These are phyloP conservation scores for Macrosteles quadrilineatus DNA, from an alignment of 1,140 invertebrate genomes.

Conservation along the genomic window DNA sequence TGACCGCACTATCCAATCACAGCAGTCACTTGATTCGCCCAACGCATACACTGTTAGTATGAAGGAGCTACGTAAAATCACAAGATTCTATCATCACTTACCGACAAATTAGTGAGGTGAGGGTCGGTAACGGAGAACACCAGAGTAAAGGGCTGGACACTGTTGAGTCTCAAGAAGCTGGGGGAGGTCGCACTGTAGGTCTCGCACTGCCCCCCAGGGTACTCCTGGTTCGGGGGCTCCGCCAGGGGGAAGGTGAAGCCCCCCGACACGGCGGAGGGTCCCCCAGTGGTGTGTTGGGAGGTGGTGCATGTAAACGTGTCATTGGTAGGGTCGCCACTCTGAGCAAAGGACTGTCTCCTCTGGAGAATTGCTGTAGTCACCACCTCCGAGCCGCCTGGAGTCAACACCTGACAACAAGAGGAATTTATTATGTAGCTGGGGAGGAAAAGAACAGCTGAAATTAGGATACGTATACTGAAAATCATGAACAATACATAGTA, in stretches of 20 bases:
- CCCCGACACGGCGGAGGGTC: neutral
- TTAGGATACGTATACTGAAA: neutral
- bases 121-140: slow-evolving; percentile 26
- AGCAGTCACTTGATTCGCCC: too few relatives aligned
- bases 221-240: neutral
- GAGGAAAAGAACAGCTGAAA: neutral
- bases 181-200: slow-evolving; percentile 23
- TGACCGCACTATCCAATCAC: too few relatives aligned
- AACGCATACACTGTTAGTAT: too few relatives aligned
- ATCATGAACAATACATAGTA: neutral
- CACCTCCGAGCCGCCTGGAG: slow-evolving; percentile 18
- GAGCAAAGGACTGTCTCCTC: slow-evolving; percentile 27
- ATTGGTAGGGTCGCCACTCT: slow-evolving; percentile 3
- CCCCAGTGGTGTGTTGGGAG: neutral
- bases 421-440: neutral
- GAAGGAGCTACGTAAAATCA: too few relatives aligned
- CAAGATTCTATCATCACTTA: too few relatives aligned
- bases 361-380: slow-evolving; percentile 26
- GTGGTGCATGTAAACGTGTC: slow-evolving; percentile 22
- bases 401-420: slow-evolving; percentile 19
- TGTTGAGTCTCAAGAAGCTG: slow-evolving; percentile 31
- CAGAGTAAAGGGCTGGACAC: slow-evolving; percentile 35
- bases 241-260: neutral
- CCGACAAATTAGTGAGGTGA: slow-evolving; percentile 30
- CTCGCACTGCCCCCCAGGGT: slow-evolving; percentile 19